A percentile compares a stretch with the other conserved stretches of the same genome.
These are phyloP conservation scores for Heliopora coerulea DNA, from an alignment of 92 coral and sea anemone genomes.

Conservation along the genomic window DNA sequence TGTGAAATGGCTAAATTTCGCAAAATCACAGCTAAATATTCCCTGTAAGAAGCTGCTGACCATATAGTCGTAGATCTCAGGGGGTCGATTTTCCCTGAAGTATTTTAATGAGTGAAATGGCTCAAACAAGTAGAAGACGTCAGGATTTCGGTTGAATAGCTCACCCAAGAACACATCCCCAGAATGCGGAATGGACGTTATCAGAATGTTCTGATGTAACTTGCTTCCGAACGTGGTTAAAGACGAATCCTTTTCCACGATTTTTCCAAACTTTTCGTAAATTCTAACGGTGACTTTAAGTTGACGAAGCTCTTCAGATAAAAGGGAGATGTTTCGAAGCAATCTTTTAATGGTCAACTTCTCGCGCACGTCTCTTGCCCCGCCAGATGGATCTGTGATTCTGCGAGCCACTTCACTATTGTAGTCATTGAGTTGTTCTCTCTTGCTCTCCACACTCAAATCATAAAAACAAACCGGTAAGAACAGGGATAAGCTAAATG, in stretches of 20 bases:
- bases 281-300: constrained; percentile 12
- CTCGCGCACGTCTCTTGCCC: background rate
- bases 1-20: constrained; percentile 67
- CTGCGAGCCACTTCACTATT: background rate
- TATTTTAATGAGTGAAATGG: constrained; percentile 75
- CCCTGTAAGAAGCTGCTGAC: constrained; percentile 72
- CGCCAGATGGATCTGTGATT: background rate
- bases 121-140: constrained; percentile 73
- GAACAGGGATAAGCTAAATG: constrained; percentile 3
- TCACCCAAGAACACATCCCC: constrained; percentile 93
- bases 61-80: constrained; percentile 80
- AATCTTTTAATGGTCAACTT: background rate
- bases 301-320: constrained; percentile 22
- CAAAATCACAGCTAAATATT: constrained; percentile 80
- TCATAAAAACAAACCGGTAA: constrained; percentile 12
- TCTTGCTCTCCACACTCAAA: background rate
- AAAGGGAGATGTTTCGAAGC: background rate
- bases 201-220: constrained; percentile 70
- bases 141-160: constrained; percentile 78
- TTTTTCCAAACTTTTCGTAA: constrained; percentile 64
- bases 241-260: constrained; percentile 75
- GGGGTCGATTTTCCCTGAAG: constrained; percentile 83
- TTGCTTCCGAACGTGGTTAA: constrained; percentile 81
- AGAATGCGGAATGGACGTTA: constrained; percentile 66
- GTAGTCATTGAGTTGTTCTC: background rate